Evolutionary conservation across 2,888 invertebrate genomes (phyloP).

Genomic region (Cantharis lateralis): DNA sequence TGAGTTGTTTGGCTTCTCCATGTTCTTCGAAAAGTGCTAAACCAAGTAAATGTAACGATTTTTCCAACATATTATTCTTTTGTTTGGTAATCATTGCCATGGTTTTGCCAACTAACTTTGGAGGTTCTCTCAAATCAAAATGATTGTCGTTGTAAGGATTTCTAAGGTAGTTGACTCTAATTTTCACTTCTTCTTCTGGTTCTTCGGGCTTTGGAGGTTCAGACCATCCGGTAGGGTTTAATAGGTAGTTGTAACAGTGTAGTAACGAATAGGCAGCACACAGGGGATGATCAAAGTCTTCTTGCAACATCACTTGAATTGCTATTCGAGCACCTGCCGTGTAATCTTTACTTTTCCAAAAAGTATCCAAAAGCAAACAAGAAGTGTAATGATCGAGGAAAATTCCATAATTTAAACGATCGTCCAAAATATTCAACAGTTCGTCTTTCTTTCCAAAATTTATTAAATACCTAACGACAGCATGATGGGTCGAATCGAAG

Average conservation of each 20-base stretch:
- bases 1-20: slow-evolving; percentile 38
- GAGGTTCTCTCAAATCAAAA: slow-evolving; percentile 78
- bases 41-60: slow-evolving; percentile 55
- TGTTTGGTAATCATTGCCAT: slow-evolving; percentile 66
- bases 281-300: slow-evolving; percentile 77
- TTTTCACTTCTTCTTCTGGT: slow-evolving; percentile 55
- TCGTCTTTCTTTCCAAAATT: slow-evolving; percentile 63
- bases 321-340: slow-evolving; percentile 77
- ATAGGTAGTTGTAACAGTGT: slow-evolving; percentile 74
- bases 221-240: slow-evolving; percentile 59
- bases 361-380: slow-evolving; percentile 80
- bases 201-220: slow-evolving; percentile 49
- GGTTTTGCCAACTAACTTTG: slow-evolving; percentile 81
- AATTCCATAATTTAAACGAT: slow-evolving; percentile 85
- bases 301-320: slow-evolving; percentile 83
- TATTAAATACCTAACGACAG: slow-evolving; percentile 69
- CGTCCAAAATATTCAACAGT: slow-evolving; percentile 73
- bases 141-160: slow-evolving; percentile 89
- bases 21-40: slow-evolving; percentile 51
- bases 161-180: slow-evolving; percentile 78
- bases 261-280: slow-evolving; percentile 71
- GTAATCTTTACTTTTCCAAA: slow-evolving; percentile 71
- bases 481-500: slow-evolving; percentile 82
- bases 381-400: slow-evolving; percentile 83
- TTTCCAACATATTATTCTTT: slow-evolving; percentile 58